Evolutionary conservation across 1,140 invertebrate species (phyloP).

Genomic region (Drosophila micromelanica): DNA sequence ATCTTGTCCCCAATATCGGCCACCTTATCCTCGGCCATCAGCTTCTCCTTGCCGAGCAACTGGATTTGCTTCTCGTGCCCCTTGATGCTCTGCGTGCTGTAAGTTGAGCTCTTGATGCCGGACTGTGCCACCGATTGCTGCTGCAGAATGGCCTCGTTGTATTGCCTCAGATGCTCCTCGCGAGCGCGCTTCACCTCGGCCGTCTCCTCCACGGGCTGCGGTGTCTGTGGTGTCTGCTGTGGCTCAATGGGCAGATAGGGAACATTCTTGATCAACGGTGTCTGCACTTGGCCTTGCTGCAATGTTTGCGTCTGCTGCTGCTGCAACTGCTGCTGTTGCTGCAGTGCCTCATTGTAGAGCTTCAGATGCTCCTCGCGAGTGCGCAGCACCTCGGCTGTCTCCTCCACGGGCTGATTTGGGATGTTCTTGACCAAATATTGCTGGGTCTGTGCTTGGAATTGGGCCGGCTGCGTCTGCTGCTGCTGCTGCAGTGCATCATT

Average conservation of each 20-base stretch:
- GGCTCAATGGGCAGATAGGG: background rate
- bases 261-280: background rate
- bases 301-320: background rate
- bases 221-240: conserved; percentile 14
- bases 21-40: conserved; percentile 57
- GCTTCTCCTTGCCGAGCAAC: conserved; percentile 51
- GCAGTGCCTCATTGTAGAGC: conserved; percentile 56
- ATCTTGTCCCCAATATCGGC: conserved; percentile 58
- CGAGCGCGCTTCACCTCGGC: conserved; percentile 68
- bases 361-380: conserved; percentile 72
- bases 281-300: background rate
- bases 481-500: conserved; percentile 57
- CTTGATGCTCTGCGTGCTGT: background rate
- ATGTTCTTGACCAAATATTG: no score
- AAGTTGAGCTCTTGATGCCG: background rate
- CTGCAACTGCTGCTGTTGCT: conserved; percentile 20
- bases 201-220: conserved; percentile 54
- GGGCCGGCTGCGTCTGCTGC: conserved; percentile 5
- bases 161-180: conserved; percentile 70
- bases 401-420: conserved; percentile 22
- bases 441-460: background rate
- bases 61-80: conserved; percentile 64
- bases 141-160: conserved; percentile 50
- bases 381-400: conserved; percentile 59
- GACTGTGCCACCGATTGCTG: background rate